Percentiles rank a stretch among this genome's conserved stretches.
These are phyloP conservation scores for Peromyscus eremicus DNA, from an alignment of 2,797 vertebrate genomes.

Conservation along the genomic window DNA sequence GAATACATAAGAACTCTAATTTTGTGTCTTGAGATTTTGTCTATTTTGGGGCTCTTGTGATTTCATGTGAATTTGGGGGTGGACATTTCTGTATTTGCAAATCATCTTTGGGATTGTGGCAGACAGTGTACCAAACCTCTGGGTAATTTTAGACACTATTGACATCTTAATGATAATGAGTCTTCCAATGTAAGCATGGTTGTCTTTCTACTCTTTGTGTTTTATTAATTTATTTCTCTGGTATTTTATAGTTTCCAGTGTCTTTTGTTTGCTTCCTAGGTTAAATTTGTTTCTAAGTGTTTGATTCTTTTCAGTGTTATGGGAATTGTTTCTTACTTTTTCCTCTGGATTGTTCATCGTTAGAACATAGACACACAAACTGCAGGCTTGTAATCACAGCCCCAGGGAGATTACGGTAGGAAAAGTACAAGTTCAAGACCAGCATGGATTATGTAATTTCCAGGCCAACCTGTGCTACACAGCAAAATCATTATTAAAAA, in stretches of 20 bases:
- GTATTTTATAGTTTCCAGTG: background rate
- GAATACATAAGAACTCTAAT: background rate
- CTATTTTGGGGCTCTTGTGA: background rate
- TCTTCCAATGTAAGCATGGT: background rate
- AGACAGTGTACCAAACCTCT: background rate
- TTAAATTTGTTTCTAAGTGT: background rate
- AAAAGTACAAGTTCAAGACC: background rate
- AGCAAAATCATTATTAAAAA: background rate
- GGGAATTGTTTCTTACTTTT: background rate
- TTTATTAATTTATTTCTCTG: background rate
- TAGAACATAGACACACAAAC: background rate
- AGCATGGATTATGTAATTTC: background rate
- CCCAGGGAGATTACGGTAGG: background rate
- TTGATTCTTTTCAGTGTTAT: background rate
- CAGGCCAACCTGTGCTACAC: background rate
- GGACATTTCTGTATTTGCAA: background rate
- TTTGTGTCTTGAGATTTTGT: background rate
- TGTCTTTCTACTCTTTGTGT: background rate
- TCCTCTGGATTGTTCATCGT: background rate
- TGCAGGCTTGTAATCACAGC: background rate
- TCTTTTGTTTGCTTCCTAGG: background rate
- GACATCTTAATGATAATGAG: background rate
- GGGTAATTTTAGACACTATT: background rate
- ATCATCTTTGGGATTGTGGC: background rate
- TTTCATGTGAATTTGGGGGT: background rate